Evolutionary conservation across 2,888 invertebrate species (phyloP), one percentile per base, ranked within the genome.

Genomic region (Noctua comes): DNA sequence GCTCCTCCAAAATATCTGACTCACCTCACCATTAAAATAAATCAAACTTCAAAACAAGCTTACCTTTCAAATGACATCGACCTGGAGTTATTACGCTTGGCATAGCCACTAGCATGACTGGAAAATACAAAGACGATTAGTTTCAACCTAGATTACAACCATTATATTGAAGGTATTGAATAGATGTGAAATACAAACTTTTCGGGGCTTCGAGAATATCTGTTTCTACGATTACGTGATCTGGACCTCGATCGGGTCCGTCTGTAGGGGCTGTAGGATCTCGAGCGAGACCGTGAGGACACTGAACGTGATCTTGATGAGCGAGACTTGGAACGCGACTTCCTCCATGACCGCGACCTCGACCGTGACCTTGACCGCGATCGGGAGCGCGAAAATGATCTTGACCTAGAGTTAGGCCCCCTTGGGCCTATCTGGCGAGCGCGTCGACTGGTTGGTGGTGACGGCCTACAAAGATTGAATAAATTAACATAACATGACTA

Each of bases 1-100:
- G 31, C 18, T 73, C 46, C 71, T 66, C 40, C 62, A 46, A 16
- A 57, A 72, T 64, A 68, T 80, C 83, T 85, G 78, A 88, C 88
- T 81, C 75, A 84, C 79, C 79, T 88, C 79, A 85, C 78, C 77
- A 77, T 83, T 88, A 70, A 88, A 90, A 72, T 81, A 79, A 81
- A 83, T 75, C 13, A 72, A 81, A 76, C 31, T 80, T 73, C 27
- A 80, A 87, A 89, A 91, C 91, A 80, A 92, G 92, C 95, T 96
- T 95, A 97, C 96, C 96, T 96, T 89, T 96, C 96, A 85, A 88
- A 94, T 0, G 96, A 95, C 91, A 93, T 92, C 83, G 96, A 96
- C 90, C 96, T 95, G 90, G 96, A 95, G 89, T 93, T 94, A 92
- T 94, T 94, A 94, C 92, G 96, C 91, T 95, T 96, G 88, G 92